Conservation (phyloP, 2,797 vertebrate species). For the Cuculus canorus region DNA sequence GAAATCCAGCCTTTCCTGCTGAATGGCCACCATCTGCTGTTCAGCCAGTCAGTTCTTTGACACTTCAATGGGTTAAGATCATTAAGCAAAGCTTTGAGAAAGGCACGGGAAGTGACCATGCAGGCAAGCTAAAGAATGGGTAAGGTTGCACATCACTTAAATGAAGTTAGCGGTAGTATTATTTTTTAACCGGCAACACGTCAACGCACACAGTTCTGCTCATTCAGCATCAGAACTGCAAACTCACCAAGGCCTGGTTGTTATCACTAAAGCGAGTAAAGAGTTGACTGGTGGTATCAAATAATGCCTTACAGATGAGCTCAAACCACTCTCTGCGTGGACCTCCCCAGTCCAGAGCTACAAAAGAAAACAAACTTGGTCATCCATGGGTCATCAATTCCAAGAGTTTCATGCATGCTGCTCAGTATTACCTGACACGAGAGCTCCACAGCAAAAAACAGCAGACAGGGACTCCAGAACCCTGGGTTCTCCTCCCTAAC, state of each 20-base stretch:
- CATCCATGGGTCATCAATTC: not conserved
- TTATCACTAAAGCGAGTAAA: slow-evolving; percentile 97
- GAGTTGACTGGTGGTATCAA: slow-evolving; percentile 94
- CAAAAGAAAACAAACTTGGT: slow-evolving; percentile 53
- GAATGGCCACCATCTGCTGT: not conserved
- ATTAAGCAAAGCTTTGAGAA: slow-evolving; percentile 2
- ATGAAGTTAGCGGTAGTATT: not conserved
- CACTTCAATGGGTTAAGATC: not conserved
- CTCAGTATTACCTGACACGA: not conserved
- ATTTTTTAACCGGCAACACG: not conserved
- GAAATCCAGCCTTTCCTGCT: not conserved
- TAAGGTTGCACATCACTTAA: not conserved
- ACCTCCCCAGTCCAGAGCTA: slow-evolving; percentile 98
- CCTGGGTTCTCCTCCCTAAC: not conserved
- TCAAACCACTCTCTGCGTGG: slow-evolving; percentile 99
- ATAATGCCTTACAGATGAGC: slow-evolving; percentile 93
- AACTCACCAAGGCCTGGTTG: slow-evolving; percentile 94
- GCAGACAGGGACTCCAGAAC: not conserved
- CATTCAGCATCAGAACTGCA: not conserved
- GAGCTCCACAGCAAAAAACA: not conserved
- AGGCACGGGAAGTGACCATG: not conserved
- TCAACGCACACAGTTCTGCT: not conserved
- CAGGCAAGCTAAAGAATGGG: not conserved
- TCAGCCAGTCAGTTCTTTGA: not conserved
- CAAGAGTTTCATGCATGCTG: not conserved